These are phyloP conservation scores for Mizuhopecten yessoensis DNA, from an alignment of 1,140 invertebrate species.

Conservation along the genomic window DNA sequence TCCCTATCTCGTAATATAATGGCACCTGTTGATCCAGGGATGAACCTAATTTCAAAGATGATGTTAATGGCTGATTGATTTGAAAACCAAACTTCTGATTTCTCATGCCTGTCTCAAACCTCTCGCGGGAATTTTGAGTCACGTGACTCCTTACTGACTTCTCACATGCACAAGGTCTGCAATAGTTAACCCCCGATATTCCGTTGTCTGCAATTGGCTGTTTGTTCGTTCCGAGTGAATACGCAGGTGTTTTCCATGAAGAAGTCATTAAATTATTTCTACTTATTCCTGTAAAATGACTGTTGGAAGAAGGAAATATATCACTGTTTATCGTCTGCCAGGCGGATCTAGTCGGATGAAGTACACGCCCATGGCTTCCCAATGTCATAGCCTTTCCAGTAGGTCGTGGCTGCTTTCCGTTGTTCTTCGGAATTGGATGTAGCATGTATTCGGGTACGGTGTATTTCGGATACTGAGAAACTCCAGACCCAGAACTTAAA, in stretches of 20 bases:
- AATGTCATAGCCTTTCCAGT: neutral
- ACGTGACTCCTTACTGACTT: neutral
- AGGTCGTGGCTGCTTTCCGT: neutral
- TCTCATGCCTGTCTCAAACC: neutral
- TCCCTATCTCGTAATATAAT: neutral
- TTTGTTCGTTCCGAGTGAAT: neutral
- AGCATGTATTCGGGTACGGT: neutral
- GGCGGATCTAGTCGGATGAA: neutral
- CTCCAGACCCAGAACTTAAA: neutral
- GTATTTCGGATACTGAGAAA: neutral
- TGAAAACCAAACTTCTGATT: neutral
- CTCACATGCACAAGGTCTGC: neutral
- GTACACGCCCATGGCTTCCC: neutral
- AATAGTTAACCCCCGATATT: neutral
- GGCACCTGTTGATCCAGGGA: neutral
- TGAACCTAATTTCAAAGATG: neutral
- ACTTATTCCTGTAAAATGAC: neutral
- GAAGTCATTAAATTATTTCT: neutral
- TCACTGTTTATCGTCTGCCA: neutral
- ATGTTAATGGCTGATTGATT: neutral
- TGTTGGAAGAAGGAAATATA: neutral
- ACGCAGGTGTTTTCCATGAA: neutral
- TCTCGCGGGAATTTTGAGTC: neutral
- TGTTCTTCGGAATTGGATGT: neutral
- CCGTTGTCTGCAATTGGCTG: neutral